phyloP scores from a whole-genome alignment of 1,140 invertebrate genomes.

The Dysdera silvatica region DNA sequence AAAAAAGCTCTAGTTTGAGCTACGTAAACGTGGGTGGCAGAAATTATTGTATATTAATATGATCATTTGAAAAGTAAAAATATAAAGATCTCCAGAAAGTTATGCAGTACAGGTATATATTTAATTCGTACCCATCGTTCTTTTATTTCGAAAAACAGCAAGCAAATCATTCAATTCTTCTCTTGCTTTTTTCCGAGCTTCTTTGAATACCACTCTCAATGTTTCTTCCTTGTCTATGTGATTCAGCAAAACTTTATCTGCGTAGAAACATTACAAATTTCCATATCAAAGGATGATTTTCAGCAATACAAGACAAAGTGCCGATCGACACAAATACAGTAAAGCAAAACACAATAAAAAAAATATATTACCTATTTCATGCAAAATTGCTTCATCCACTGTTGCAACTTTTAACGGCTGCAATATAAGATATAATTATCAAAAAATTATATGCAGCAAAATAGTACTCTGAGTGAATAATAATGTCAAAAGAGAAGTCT shows the following conservation, averaged over 20 bases:
- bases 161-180: constrained; percentile 78
- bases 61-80: too few species aligned
- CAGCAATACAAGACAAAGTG: too few species aligned
- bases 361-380: constrained; percentile 58
- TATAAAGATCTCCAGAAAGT: too few species aligned
- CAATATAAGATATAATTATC: constrained; percentile 40
- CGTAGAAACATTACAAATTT: background rate
- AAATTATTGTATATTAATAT: too few species aligned
- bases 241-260: constrained; percentile 63
- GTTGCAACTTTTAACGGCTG: constrained; percentile 73
- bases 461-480: too few species aligned
- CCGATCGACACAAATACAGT: too few species aligned
- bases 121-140: constrained; percentile 54
- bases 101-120: too few species aligned
- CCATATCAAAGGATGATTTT: too few species aligned
- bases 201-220: constrained; percentile 75
- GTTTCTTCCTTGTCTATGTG: constrained; percentile 82
- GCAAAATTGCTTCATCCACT: constrained; percentile 74
- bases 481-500: too few species aligned
- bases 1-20: too few species aligned
- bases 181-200: constrained; percentile 71
- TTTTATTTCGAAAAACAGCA: constrained; percentile 79
- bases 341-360: background rate
- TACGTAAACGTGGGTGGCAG: too few species aligned
- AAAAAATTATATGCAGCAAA: too few species aligned